Evolutionary conservation across 2,797 vertebrate species (phyloP).

Genomic region (Enteromius mattozi): DNA sequence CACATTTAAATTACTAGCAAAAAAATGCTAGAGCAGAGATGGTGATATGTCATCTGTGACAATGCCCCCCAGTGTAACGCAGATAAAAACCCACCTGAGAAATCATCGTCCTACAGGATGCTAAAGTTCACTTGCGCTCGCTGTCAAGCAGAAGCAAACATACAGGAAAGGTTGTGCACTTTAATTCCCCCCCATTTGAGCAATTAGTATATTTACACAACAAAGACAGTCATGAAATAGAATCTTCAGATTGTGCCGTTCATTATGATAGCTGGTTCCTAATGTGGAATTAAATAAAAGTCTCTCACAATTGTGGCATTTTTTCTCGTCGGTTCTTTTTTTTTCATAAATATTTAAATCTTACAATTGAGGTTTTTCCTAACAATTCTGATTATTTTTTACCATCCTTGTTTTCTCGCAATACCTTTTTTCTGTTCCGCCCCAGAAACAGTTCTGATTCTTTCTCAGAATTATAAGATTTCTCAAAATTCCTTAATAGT

Average conservation of each 20-base stretch:
- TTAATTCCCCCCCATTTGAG: slow-evolving; percentile 7
- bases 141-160: slow-evolving; percentile 53
- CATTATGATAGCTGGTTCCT: background rate
- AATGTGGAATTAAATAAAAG: background rate
- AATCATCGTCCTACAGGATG: slow-evolving; percentile 53
- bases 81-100: slow-evolving; percentile 59
- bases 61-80: slow-evolving; percentile 59
- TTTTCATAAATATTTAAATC: too few species aligned
- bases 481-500: background rate
- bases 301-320: background rate
- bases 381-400: background rate
- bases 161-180: slow-evolving; percentile 41
- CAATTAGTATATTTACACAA: slow-evolving; percentile 42
- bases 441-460: background rate
- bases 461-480: background rate
- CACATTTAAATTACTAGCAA: slow-evolving; percentile 61
- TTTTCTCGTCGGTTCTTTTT: background rate
- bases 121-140: slow-evolving; percentile 52
- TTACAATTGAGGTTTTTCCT: background rate
- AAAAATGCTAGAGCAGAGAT: slow-evolving; percentile 53
- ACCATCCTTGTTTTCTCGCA: background rate
- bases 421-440: too few species aligned
- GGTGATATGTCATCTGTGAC: slow-evolving; percentile 63
- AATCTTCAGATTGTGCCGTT: slow-evolving; percentile 3
- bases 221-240: slow-evolving; percentile 8